Evolutionary conservation across 2,888 invertebrate species (phyloP).

Genomic region (Cheilosia vulpina): DNA sequence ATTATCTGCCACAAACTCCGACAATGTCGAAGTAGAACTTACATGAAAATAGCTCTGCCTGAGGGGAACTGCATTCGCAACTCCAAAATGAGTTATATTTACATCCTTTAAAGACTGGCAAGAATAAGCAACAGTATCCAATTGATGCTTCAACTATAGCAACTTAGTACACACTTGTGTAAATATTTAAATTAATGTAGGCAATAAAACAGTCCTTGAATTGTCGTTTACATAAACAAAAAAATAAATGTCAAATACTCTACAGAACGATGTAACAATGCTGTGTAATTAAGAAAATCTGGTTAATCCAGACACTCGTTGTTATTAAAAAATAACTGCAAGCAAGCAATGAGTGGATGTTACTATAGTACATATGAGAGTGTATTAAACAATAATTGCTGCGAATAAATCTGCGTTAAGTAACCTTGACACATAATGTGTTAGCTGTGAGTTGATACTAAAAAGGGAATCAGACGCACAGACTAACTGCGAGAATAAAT

Average conservation of each 20-base stretch:
- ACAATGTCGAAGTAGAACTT: too few species aligned
- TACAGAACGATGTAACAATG: constrained; percentile 19
- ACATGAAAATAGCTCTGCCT: too few species aligned
- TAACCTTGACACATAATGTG: constrained; percentile 49
- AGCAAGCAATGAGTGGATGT: constrained; percentile 15
- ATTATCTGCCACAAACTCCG: too few species aligned
- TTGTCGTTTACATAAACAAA: not conserved
- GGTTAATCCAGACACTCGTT: constrained; percentile 34
- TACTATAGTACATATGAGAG: not conserved
- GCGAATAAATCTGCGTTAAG: constrained; percentile 63
- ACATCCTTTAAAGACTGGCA: too few species aligned
- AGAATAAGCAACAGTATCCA: too few species aligned
- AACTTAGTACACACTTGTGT: too few species aligned
- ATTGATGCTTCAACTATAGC: too few species aligned
- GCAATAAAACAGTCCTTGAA: not conserved
- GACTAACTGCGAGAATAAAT: constrained; percentile 19
- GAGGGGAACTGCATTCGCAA: too few species aligned
- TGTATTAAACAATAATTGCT: constrained; percentile 52
- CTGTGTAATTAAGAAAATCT: constrained; percentile 47
- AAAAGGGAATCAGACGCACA: constrained; percentile 22
- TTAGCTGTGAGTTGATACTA: not conserved
- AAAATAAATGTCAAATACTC: not conserved
- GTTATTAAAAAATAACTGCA: constrained; percentile 52
- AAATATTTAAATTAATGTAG: too few species aligned
- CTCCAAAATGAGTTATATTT: too few species aligned